Evolutionary conservation across 2,797 vertebrate genomes (phyloP).

Genomic region (Poeciliopsis gracilis): DNA sequence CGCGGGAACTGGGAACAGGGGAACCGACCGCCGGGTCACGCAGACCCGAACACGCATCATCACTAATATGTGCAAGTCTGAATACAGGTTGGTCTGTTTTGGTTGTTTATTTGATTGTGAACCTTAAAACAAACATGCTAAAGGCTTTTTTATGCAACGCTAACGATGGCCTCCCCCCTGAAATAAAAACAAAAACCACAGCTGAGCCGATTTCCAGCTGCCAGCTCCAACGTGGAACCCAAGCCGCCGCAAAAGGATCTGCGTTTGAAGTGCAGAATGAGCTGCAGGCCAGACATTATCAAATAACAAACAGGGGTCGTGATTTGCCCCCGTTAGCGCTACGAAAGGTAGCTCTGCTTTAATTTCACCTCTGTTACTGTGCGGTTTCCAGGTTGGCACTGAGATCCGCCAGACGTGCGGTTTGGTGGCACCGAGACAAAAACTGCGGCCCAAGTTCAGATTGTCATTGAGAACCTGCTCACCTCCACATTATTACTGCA

Average conservation of each 20-base stretch:
- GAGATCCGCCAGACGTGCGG: background rate
- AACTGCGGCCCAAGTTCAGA: background rate
- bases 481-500: background rate
- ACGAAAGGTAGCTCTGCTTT: background rate
- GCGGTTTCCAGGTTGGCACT: background rate
- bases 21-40: background rate
- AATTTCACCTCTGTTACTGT: background rate
- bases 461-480: background rate
- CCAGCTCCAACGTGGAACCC: background rate
- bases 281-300: background rate
- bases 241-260: background rate
- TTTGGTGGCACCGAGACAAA: background rate
- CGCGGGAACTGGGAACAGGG: background rate
- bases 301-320: background rate
- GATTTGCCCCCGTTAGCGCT: background rate
- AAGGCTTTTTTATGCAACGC: background rate
- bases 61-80: background rate
- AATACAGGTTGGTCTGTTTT: background rate
- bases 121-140: background rate
- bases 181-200: background rate
- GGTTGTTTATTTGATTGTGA: background rate
- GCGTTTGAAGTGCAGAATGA: background rate
- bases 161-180: background rate
- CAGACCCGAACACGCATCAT: background rate
- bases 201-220: background rate